Evolutionary conservation across 2,797 vertebrate species (phyloP).

Genomic region (Etheostoma perlongum): DNA sequence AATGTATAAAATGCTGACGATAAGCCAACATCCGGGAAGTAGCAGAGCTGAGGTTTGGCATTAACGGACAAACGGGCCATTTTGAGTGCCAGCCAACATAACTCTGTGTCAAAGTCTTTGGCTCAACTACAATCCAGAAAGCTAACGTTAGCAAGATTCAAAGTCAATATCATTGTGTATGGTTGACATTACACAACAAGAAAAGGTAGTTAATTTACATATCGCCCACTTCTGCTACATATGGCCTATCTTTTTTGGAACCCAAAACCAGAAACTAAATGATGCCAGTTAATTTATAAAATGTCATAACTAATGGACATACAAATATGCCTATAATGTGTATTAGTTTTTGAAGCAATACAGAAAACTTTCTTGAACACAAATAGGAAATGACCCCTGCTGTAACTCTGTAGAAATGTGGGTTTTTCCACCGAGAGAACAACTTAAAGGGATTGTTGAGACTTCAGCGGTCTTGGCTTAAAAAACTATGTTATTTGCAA

Average conservation of each 20-base stretch:
- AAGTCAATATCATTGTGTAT: too few relatives aligned
- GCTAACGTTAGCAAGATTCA: too few relatives aligned
- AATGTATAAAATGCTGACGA: too few relatives aligned
- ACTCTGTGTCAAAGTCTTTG: too few relatives aligned
- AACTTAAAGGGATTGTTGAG: conserved; percentile 58
- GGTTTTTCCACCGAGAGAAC: conserved; percentile 38
- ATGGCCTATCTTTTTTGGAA: neutral
- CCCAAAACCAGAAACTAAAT: neutral
- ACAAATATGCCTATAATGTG: neutral
- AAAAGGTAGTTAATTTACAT: too few relatives aligned
- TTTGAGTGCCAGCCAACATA: too few relatives aligned
- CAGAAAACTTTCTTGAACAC: conserved; percentile 13
- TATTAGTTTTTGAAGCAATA: neutral
- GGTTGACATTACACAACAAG: too few relatives aligned
- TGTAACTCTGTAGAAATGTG: conserved; percentile 23
- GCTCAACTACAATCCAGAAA: too few relatives aligned
- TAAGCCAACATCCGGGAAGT: too few relatives aligned
- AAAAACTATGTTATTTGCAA: conserved; percentile 45
- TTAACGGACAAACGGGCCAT: too few relatives aligned
- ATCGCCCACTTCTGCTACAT: neutral
- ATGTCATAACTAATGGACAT: neutral
- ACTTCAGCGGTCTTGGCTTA: conserved; percentile 44
- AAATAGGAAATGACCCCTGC: conserved; percentile 25
- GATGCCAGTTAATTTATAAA: neutral
- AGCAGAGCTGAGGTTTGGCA: too few relatives aligned